Evolutionary conservation across 1,140 invertebrate genomes (phyloP).

Genomic region (Plodia interpunctella): DNA sequence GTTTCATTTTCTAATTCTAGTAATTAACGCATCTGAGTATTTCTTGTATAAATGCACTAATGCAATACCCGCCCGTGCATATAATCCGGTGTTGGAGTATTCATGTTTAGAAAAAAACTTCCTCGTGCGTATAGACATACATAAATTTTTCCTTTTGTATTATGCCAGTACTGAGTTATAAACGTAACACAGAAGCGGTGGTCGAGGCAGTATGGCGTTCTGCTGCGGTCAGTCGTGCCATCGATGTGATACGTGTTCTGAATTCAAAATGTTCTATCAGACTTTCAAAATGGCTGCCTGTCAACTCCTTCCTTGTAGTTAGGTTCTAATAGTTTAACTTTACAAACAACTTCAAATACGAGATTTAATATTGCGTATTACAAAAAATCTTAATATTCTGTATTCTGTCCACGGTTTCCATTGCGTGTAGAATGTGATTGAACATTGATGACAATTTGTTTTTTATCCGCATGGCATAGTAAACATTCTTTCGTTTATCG

Average conservation of each 20-base stretch:
- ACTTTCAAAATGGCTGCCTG: conserved; percentile 59
- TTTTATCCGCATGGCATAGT: neutral
- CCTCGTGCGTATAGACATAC: neutral
- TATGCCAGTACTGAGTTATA: neutral
- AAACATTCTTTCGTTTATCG: too few species aligned
- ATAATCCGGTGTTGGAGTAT: neutral
- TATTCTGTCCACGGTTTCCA: neutral
- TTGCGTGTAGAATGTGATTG: neutral
- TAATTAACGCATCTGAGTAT: neutral
- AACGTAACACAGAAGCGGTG: conserved; percentile 1
- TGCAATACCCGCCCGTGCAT: neutral
- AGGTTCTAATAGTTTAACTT: neutral
- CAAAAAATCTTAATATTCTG: conserved; percentile 7
- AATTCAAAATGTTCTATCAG: conserved; percentile 62
- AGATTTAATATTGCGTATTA: neutral
- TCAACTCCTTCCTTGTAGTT: conserved; percentile 26
- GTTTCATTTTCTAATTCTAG: too few species aligned
- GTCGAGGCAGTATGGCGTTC: conserved; percentile 28
- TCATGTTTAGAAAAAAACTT: neutral
- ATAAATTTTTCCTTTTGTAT: too few species aligned
- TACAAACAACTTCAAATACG: neutral
- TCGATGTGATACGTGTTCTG: conserved; percentile 46
- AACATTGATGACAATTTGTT: neutral
- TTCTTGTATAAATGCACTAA: conserved; percentile 3
- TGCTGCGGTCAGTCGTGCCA: conserved; percentile 31